These are phyloP conservation scores for Sebastes glaucus DNA, from an alignment of 2,797 vertebrate genomes.

Conservation along the genomic window DNA sequence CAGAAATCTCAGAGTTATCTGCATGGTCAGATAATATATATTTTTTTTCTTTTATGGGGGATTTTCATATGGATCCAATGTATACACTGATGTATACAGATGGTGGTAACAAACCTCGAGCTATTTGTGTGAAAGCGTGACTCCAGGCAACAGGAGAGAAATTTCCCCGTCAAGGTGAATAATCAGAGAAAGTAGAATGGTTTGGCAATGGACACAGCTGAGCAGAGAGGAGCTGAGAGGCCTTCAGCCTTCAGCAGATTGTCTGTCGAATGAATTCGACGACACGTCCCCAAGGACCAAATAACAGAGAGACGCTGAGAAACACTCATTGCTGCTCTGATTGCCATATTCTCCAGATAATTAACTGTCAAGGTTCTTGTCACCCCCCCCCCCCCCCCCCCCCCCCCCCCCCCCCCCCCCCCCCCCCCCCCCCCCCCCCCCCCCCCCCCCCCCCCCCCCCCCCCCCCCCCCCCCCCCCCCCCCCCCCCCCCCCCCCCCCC, in stretches of 20 bases:
- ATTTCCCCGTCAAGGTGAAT: constrained; percentile 43
- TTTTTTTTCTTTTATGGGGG: too few relatives aligned
- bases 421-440: too few relatives aligned
- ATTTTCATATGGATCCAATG: not conserved
- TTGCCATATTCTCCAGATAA: constrained; percentile 75
- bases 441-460: too few relatives aligned
- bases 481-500: not conserved
- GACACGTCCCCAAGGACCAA: constrained; percentile 61
- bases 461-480: not conserved
- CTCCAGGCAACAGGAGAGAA: constrained; percentile 5
- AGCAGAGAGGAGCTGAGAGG: constrained; percentile 52
- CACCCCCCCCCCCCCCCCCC: not conserved
- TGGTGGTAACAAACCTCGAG: not conserved
- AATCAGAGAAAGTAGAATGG: constrained; percentile 37
- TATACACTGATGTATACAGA: not conserved
- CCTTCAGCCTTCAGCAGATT: constrained; percentile 56
- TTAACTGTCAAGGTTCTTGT: constrained; percentile 72
- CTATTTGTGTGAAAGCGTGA: not conserved
- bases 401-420: too few relatives aligned
- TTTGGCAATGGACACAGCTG: constrained; percentile 44
- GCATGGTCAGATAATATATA: not conserved
- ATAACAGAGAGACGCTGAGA: constrained; percentile 60
- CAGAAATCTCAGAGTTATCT: not conserved
- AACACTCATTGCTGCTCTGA: constrained; percentile 72
- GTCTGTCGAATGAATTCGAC: constrained; percentile 57